phyloP scores from a whole-genome alignment of 1,140 invertebrate genomes.

The Solen grandis region DNA sequence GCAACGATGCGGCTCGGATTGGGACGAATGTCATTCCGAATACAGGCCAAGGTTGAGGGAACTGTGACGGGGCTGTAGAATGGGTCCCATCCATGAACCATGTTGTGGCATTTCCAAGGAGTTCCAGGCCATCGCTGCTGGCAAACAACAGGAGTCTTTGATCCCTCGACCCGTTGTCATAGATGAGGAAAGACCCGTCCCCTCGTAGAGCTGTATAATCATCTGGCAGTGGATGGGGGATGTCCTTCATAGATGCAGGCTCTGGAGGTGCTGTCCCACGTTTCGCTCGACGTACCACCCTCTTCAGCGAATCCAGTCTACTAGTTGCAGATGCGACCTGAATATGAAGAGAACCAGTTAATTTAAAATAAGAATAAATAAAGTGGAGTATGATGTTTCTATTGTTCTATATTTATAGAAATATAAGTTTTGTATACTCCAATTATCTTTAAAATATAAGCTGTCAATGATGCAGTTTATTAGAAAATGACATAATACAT shows the following conservation, averaged over 20 bases:
- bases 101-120: conserved; percentile 12
- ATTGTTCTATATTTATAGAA: not conserved
- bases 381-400: not conserved
- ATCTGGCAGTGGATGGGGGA: conserved; percentile 9
- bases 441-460: not conserved
- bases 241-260: not conserved
- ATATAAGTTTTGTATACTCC: not conserved
- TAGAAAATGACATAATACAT: not conserved
- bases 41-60: not conserved
- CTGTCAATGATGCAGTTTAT: not conserved
- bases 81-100: conserved; percentile 12
- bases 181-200: not conserved
- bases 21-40: conserved; percentile 14
- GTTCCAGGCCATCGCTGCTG: not conserved
- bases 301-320: conserved; percentile 1
- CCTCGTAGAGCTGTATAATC: not conserved
- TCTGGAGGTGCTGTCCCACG: not conserved
- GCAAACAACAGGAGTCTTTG: conserved; percentile 9
- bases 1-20: not conserved
- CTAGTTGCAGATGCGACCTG: not conserved
- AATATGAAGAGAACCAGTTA: not conserved
- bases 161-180: conserved; percentile 7
- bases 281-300: not conserved
- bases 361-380: not conserved
- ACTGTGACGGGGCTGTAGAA: conserved; percentile 17